phyloP scores from a whole-genome alignment of 2,888 invertebrate species.

The Anoplius nigerrimus region DNA sequence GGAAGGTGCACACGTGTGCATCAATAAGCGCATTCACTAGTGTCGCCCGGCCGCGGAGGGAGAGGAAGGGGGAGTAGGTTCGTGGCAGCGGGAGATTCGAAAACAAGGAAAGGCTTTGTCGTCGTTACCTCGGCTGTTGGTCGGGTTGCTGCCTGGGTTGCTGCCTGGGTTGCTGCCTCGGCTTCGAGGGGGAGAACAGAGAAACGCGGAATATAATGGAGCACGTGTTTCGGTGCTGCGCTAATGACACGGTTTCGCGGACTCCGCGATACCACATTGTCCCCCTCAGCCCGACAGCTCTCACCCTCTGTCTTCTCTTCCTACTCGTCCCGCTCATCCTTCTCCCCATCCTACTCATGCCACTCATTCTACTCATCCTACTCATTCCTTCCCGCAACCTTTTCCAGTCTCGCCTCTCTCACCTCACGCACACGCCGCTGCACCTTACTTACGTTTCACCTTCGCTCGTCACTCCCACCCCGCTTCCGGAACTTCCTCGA shows the following conservation, averaged over 20 bases:
- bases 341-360: constrained; percentile 22
- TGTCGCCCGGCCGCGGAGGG: constrained; percentile 21
- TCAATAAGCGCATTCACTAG: constrained; percentile 42
- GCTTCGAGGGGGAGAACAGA: constrained; percentile 7
- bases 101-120: constrained; percentile 58
- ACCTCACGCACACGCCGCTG: not conserved
- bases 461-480: not conserved
- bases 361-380: not conserved
- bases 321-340: constrained; percentile 23
- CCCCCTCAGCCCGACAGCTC: constrained; percentile 13
- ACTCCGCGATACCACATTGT: constrained; percentile 54
- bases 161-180: not conserved
- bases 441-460: not conserved
- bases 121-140: no score
- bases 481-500: no score
- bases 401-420: not conserved
- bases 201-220: constrained; percentile 55
- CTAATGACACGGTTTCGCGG: constrained; percentile 60
- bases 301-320: no score
- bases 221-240: constrained; percentile 54
- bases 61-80: no score
- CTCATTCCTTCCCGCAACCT: constrained; percentile 8
- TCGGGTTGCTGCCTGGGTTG: constrained; percentile 6
- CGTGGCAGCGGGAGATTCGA: constrained; percentile 6
- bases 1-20: constrained; percentile 18